phyloP scores from a whole-genome alignment of 2,797 vertebrate genomes.

The Anguilla obscura region DNA sequence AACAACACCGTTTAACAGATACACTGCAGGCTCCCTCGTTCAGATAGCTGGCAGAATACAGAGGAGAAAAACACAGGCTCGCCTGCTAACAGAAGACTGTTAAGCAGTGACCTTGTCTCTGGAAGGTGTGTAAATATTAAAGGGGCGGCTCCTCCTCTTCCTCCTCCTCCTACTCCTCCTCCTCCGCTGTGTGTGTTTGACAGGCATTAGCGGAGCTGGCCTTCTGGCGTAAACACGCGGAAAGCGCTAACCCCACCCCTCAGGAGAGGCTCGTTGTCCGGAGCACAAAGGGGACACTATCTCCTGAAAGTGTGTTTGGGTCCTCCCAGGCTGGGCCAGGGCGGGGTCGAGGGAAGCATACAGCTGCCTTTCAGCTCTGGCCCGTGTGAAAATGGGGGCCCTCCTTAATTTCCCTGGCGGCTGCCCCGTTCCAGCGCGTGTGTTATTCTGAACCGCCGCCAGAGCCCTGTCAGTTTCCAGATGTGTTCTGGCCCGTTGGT shows the following conservation, averaged over 20 bases:
- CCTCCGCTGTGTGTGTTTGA: not conserved
- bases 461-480: not conserved
- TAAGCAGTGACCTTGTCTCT: not conserved
- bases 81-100: not conserved
- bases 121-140: not conserved
- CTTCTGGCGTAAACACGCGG: not conserved
- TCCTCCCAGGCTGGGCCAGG: not conserved
- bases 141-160: not conserved
- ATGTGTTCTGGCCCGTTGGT: not conserved
- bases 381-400: not conserved
- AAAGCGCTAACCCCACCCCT: not conserved
- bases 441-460: not conserved
- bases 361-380: not conserved
- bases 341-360: not conserved
- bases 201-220: not conserved
- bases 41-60: not conserved
- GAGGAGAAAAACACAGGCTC: not conserved
- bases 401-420: not conserved
- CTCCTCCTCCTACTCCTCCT: not conserved
- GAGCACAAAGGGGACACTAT: constrained; percentile 6
- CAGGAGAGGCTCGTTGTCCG: not conserved
- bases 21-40: too few relatives aligned
- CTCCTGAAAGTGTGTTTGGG: not conserved
- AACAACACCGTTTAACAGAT: too few relatives aligned
- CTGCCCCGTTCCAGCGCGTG: not conserved